phyloP scores from a whole-genome alignment of 2,888 invertebrate genomes.

The Drosophila merina region DNA sequence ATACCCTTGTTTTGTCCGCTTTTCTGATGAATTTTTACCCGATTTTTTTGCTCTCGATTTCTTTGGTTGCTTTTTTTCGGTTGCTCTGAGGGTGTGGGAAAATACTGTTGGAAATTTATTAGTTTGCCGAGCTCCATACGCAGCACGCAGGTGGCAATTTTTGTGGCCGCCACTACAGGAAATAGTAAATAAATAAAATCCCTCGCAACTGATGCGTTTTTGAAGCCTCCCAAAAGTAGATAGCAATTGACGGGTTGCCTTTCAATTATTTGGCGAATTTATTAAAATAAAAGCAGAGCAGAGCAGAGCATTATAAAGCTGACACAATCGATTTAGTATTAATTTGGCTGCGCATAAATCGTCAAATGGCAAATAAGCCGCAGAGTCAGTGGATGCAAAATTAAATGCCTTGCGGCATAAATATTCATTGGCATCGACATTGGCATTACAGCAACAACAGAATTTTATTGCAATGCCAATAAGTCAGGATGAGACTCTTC shows the following conservation, averaged over 20 bases:
- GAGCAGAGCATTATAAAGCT: conserved; percentile 18
- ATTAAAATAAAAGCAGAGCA: conserved; percentile 12
- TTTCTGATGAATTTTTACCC: not conserved
- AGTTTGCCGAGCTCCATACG: conserved; percentile 47
- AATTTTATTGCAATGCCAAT: conserved; percentile 54
- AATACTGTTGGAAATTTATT: conserved; percentile 59
- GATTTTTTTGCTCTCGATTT: too few relatives aligned
- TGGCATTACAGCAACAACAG: conserved; percentile 65
- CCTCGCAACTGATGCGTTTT: conserved; percentile 49
- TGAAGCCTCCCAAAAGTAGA: conserved; percentile 15
- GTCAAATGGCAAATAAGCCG: conserved; percentile 69
- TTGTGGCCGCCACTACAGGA: conserved; percentile 64
- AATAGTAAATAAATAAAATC: conserved; percentile 64
- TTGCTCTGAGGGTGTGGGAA: conserved; percentile 3
- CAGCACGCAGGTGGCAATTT: conserved; percentile 71
- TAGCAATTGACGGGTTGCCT: conserved; percentile 2
- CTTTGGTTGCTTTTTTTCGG: not conserved
- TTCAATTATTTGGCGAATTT: conserved; percentile 15
- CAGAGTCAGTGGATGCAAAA: conserved; percentile 62
- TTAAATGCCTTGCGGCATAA: conserved; percentile 70
- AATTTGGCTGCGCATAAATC: conserved; percentile 67
- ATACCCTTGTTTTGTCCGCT: conserved; percentile 22
- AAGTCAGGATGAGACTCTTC: conserved; percentile 29
- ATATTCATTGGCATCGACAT: conserved; percentile 55
- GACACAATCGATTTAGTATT: conserved; percentile 72